These are phyloP conservation scores for Ectropis crepuscularia DNA, from an alignment of 2,888 invertebrate genomes.

Conservation along the genomic window DNA sequence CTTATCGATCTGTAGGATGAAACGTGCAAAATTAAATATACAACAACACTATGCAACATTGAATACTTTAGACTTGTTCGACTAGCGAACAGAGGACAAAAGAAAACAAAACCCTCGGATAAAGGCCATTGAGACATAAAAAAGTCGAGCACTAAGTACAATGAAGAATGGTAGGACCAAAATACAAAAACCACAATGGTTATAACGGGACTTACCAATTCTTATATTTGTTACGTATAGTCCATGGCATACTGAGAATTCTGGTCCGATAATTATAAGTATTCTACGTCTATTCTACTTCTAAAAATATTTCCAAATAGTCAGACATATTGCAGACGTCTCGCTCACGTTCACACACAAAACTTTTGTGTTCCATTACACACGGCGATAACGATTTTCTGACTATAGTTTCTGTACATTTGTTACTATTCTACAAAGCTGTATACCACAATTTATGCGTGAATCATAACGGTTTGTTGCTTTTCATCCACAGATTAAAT, in stretches of 20 bases:
- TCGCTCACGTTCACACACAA: slow-evolving; percentile 72
- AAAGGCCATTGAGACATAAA: slow-evolving; percentile 84
- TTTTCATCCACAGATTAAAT: slow-evolving; percentile 17
- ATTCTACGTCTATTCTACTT: slow-evolving; percentile 71
- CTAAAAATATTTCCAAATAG: slow-evolving; percentile 84
- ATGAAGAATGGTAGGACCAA: slow-evolving; percentile 61
- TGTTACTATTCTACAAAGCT: slow-evolving; percentile 39
- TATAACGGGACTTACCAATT: slow-evolving; percentile 63
- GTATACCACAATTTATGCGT: slow-evolving; percentile 54
- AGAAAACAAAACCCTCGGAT: slow-evolving; percentile 82
- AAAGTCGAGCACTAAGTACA: slow-evolving; percentile 73
- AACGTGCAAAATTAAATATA: slow-evolving; percentile 70
- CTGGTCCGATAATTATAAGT: slow-evolving; percentile 56
- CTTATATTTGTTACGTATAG: slow-evolving; percentile 68
- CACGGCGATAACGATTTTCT: slow-evolving; percentile 62
- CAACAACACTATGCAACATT: slow-evolving; percentile 58
- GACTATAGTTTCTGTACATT: slow-evolving; percentile 50
- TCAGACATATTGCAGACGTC: slow-evolving; percentile 85
- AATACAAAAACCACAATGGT: slow-evolving; percentile 49
- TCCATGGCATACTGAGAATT: slow-evolving; percentile 69
- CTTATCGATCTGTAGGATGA: slow-evolving; percentile 82
- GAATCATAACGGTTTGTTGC: slow-evolving; percentile 48
- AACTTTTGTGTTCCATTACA: slow-evolving; percentile 66
- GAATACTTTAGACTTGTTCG: slow-evolving; percentile 70
- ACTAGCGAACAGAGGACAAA: slow-evolving; percentile 77